Base-by-base conservation (phyloP, 1,140 invertebrate genomes). In the Brachionus paranguensis region DNA sequence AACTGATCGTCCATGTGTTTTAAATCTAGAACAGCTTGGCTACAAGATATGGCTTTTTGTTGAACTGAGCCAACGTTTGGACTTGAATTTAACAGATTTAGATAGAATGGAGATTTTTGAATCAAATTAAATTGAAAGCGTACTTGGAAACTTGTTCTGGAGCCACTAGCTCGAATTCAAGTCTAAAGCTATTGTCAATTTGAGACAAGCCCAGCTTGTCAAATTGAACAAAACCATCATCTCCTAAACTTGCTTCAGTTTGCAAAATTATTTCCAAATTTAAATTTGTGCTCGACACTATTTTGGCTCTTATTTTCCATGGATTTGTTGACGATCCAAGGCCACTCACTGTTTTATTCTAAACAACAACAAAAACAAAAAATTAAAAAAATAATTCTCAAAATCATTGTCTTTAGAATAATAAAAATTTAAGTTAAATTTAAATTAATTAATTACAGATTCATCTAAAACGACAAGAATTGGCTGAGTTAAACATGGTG, bases 141-240 rank as follows among this genome's bases (percentile, higher is more conserved):
- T 60, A 43, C 33, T 27, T 10, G 7, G 20, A 8, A 8, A 81
- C 10, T 81, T 8, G 55, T 33, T 20, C 37, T 14, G 78, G 78
- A 6, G 43, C 6, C 3, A 45, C 14, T n/a, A 81, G 20, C 29
- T 81, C 64, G 64, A 43, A 81, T 64, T 60, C n/a, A 64, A 81
- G 8, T 12, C 14, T 64, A 68, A 81, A 81, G 27, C 64, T 81
- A 12, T 24, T 24, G n/a, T 37, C 7, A 43, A 81, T 4, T 29
- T 81, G 20, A 24, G 78, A 81, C 17, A 81, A 10, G 14, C 78
- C 78, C 5, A 81, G 53, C 3, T 24, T 65, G 55, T 0, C 17
- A 45, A 81, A 81, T 24, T 47, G 78, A 68, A 68, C 53, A 43
- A 64, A 81, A 24, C 78, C 78, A 81, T 81, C 78, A 60, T 43